A percentile compares a stretch with the other conserved stretches of the same genome.
These are phyloP conservation scores for Pseudocheirus occidentalis DNA, from an alignment of 2,797 vertebrate species.

Conservation along the genomic window DNA sequence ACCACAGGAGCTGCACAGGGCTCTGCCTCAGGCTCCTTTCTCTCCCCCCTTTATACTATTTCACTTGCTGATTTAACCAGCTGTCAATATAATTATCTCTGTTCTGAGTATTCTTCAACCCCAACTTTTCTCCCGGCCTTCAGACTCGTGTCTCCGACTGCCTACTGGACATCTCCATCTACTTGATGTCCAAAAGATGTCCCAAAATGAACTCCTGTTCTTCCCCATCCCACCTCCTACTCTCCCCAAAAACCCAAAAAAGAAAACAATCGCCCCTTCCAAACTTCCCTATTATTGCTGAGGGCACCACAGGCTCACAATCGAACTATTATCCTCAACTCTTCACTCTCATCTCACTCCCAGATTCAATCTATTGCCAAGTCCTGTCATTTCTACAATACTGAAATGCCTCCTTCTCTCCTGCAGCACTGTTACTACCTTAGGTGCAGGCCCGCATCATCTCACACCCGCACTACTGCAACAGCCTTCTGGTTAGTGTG, in stretches of 20 bases:
- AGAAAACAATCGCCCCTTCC: no score
- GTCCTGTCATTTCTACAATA: conserved; percentile 1
- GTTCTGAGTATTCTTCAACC: not conserved
- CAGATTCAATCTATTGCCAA: not conserved
- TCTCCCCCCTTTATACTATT: not conserved
- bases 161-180: no score
- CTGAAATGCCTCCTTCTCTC: conserved; percentile 1
- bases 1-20: not conserved
- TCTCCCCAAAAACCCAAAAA: no score
- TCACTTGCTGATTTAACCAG: not conserved
- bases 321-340: not conserved
- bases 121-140: not conserved
- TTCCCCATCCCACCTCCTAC: no score
- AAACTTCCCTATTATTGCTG: no score
- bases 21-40: not conserved
- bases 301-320: no score
- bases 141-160: no score
- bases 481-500: conserved; percentile 4
- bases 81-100: not conserved
- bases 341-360: not conserved
- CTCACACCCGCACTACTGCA: conserved; percentile 30
- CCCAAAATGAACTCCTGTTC: no score
- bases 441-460: conserved; percentile 8
- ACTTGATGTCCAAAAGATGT: no score
- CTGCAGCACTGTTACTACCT: conserved; percentile 7